Base-by-base conservation (phyloP, 2,113 vertebrate genomes). In the Choloepus hoffmanni region DNA sequence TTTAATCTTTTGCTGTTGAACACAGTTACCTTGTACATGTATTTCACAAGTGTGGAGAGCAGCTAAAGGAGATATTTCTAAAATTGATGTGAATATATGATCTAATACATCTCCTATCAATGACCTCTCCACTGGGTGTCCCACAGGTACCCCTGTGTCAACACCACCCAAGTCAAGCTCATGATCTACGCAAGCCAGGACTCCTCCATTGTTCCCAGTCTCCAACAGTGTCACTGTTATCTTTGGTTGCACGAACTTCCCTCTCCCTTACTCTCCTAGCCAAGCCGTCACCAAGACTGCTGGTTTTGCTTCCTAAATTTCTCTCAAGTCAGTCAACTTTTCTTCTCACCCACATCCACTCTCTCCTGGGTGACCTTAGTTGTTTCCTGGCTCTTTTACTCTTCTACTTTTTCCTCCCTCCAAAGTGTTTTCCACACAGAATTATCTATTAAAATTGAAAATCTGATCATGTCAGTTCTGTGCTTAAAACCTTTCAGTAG, bases 391-490 rank as follows among this genome's bases (percentile, higher is more conserved):
- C 36, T 50, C 48, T 89, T 60, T 63, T 30, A 16, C 26, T 9
- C 7, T 45, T n/a, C 43, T 8, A 5, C 3, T 85, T 36, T 65
- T 83, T 62, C 48, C 28, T 86, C 2, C 63, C 50, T 73, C 43
- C 40, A 23, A 0, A n/a, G 76, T 93, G 4, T 85, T 85, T 63
- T 83, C 48, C 55, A 60, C 65, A 4, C 43, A 92, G 36, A 79
- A 58, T 83, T 33, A 72, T 76, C 48, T 76, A 43, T 53, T 94
- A 81, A 90, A 85, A 79, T 94, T 86, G 60, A 36, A 93, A 45
- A 18, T 9, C 58, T 68, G 33, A 24, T 72, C 1, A 0, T 43
- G 33, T 68, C 60, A 43, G 23, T 74, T 86, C 26, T 21, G 3
- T 62, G 15, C 55, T 48, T 53, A 36, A 36, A 28, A 67, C 78